Evolutionary conservation across 2,113 vertebrate genomes (phyloP).

Genomic region (Trematomus loennbergii): DNA sequence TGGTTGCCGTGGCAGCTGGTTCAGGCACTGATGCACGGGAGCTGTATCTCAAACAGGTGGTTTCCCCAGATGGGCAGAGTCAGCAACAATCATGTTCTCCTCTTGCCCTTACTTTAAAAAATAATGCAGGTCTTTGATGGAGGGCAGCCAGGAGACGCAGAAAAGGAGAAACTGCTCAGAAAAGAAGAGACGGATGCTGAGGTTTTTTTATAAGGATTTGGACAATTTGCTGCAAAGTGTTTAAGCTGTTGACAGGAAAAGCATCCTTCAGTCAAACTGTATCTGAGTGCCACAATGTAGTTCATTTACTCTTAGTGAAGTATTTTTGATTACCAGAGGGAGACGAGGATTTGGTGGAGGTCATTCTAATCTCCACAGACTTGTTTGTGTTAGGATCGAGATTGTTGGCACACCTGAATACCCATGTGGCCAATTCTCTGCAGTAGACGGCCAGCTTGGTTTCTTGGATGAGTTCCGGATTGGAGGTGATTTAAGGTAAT

Average conservation of each 20-base stretch:
- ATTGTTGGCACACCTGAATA: constrained; percentile 36
- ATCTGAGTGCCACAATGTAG: neutral
- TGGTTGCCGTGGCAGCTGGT: constrained; percentile 20
- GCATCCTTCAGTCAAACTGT: constrained; percentile 8
- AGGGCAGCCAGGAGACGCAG: constrained; percentile 19
- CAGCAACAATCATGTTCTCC: constrained; percentile 45
- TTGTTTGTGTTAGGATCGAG: constrained; percentile 36
- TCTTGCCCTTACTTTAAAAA: constrained; percentile 13
- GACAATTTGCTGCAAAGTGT: neutral
- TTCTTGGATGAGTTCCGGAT: constrained; percentile 15
- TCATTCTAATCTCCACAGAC: constrained; percentile 15
- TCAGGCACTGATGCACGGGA: constrained; percentile 23
- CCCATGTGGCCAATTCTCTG: constrained; percentile 8
- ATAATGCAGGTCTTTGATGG: constrained; percentile 22
- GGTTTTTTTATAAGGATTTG: constrained; percentile 6
- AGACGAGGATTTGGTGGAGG: constrained; percentile 33
- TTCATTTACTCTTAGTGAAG: constrained; percentile 18
- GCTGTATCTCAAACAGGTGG: constrained; percentile 36
- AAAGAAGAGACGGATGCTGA: constrained; percentile 4
- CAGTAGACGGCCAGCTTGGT: constrained; percentile 1
- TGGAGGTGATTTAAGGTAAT: constrained; percentile 14
- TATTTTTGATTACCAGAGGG: constrained; percentile 18
- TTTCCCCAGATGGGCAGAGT: constrained; percentile 52
- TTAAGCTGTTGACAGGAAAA: constrained; percentile 5
- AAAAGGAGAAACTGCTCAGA: constrained; percentile 4